Evolutionary conservation across 1,140 invertebrate species (phyloP), one percentile per base, ranked within the genome.

Genomic region (Plodia interpunctella): DNA sequence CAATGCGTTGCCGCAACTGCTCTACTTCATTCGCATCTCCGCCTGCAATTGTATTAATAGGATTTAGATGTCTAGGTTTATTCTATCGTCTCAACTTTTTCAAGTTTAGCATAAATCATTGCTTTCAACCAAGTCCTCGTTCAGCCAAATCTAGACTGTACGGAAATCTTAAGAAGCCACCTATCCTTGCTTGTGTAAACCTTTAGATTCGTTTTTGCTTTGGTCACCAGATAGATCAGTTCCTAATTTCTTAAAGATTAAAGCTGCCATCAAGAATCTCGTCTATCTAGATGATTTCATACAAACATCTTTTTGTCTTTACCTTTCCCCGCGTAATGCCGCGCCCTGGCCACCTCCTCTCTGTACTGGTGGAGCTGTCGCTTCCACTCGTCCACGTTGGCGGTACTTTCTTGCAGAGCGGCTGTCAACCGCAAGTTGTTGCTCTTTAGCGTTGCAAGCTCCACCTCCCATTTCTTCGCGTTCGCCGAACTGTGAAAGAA

Each of bases 381-480:
- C 90, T 99, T 99, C 98, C 98, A 99, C 85, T 99, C 97, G 76
- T 99, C 98, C 6, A 99, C 98, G 90, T 99, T 99, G 44, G 97
- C 96, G 21, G 97, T 99, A 66, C 96, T 98, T 90, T 99, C 98
- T 90, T 99, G 98, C 54, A 99, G 91, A 9, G 98, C 98, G 75
- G 96, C 97, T 8, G 98, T 99, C 72, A 99, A 91, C 74, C 97
- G 93, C 13, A 96, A 93, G 90, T 99, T 99, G 87, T 98, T 99
- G 74, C 96, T 98, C 90, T 99, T 99, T 65, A 99, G 91, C 6
- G 97, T 98, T 60, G 97, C 95, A 66, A 99, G 90, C 90, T 99
- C 98, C 53, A 99, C 94, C 92, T 99, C 98, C 98, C 98, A 99
- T 87, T 99, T 99, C 90, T 99, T 99, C 1, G 97, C 97, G 91